Evolutionary conservation across 37 sponge, comb jelly and placozoan species (phyloP).

Genomic region (Cliona cf. orientalis): DNA sequence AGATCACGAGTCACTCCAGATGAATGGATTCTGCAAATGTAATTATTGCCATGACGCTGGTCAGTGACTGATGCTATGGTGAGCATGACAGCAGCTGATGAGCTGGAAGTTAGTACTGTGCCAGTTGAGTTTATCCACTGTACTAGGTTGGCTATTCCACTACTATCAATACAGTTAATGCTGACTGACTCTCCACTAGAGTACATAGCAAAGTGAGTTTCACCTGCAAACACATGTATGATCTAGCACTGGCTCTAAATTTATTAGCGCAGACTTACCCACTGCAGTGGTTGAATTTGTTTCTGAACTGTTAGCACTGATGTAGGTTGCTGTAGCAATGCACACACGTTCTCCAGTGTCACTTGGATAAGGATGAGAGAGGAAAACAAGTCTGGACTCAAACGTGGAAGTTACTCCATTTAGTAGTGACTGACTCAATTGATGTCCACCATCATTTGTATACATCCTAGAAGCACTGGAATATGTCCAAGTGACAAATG

Average conservation of each 20-base stretch:
- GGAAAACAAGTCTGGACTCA: constrained; percentile 2
- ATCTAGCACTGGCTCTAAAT: background rate
- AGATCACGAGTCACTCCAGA: background rate
- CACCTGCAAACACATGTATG: background rate
- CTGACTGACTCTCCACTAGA: background rate
- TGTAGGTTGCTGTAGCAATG: background rate
- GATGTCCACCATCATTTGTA: constrained; percentile 6
- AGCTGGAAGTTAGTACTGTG: constrained; percentile 1
- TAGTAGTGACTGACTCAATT: background rate
- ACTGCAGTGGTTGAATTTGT: background rate
- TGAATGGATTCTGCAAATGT: constrained; percentile 5
- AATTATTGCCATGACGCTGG: background rate
- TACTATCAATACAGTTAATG: constrained; percentile 4
- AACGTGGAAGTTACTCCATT: constrained; percentile 4
- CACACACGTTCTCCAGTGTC: constrained; percentile 13
- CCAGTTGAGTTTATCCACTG: constrained; percentile 8
- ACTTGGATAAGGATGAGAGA: background rate
- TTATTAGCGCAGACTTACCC: background rate
- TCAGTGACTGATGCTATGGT: background rate
- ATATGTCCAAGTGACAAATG: background rate
- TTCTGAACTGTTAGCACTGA: constrained; percentile 19
- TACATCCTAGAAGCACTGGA: background rate
- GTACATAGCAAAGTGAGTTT: constrained; percentile 10
- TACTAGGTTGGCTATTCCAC: constrained; percentile 5
- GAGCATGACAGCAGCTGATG: background rate